phyloP scores from a whole-genome alignment of 2,888 invertebrate genomes.

The Aleiodes testaceus region DNA sequence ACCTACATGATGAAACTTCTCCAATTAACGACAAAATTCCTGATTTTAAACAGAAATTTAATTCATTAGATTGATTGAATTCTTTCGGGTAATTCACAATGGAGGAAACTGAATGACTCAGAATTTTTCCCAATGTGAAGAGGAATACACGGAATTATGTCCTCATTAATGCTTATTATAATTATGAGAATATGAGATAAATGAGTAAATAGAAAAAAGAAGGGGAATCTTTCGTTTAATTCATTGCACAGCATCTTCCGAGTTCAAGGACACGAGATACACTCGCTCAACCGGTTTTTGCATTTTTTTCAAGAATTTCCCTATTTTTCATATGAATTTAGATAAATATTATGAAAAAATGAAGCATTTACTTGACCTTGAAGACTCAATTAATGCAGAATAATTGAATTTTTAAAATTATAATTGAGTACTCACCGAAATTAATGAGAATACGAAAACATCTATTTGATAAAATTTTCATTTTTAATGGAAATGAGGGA shows the following conservation, averaged over 20 bases:
- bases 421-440: background rate
- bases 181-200: background rate
- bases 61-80: background rate
- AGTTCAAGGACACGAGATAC: constrained; percentile 5
- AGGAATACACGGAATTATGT: too few species aligned
- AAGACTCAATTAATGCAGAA: too few species aligned
- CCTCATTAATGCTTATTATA: background rate
- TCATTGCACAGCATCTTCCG: background rate
- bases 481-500: background rate
- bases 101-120: too few species aligned
- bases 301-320: background rate
- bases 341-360: too few species aligned
- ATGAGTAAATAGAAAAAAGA: background rate
- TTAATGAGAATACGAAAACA: background rate
- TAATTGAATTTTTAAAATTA: too few species aligned
- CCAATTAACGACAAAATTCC: background rate
- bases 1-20: background rate
- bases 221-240: background rate
- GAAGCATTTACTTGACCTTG: too few species aligned
- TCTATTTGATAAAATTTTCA: background rate
- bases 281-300: constrained; percentile 8
- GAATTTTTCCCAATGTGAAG: too few species aligned
- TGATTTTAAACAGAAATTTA: too few species aligned
- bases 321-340: too few species aligned
- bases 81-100: too few species aligned